These are phyloP conservation scores for Carcina quercana DNA, from an alignment of 2,888 invertebrate species.

Conservation along the genomic window DNA sequence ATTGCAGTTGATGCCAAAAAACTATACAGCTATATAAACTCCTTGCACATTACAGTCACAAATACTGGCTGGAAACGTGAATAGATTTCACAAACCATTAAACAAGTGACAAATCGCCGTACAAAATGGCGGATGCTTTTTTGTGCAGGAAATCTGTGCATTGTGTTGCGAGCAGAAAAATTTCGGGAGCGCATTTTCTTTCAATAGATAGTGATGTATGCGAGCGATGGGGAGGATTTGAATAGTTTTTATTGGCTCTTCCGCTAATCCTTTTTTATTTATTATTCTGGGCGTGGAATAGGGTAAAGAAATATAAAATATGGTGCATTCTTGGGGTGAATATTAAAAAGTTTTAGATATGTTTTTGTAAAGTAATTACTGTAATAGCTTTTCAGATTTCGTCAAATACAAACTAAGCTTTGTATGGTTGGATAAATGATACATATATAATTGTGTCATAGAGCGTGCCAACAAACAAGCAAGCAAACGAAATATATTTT, in stretches of 20 bases:
- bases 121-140: conserved; percentile 60
- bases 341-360: too few relatives aligned
- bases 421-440: too few relatives aligned
- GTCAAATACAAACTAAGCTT: too few relatives aligned
- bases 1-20: conserved; percentile 23
- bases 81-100: conserved; percentile 77
- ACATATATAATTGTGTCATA: too few relatives aligned
- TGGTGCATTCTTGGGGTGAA: too few relatives aligned
- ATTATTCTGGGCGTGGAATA: too few relatives aligned
- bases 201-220: conserved; percentile 55
- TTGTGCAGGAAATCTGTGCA: conserved; percentile 51
- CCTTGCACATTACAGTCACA: conserved; percentile 27
- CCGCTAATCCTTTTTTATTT: conserved; percentile 53
- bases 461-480: too few relatives aligned
- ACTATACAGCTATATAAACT: conserved; percentile 22
- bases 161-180: conserved; percentile 44
- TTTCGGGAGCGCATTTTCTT: conserved; percentile 52
- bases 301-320: too few relatives aligned
- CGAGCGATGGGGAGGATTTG: conserved; percentile 34
- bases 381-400: too few relatives aligned
- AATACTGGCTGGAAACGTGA: conserved; percentile 36
- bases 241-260: conserved; percentile 48
- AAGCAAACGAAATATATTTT: too few relatives aligned
- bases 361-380: too few relatives aligned
- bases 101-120: conserved; percentile 72